Conservation (phyloP, 2,797 vertebrate genomes). For the Tapirus indicus region DNA sequence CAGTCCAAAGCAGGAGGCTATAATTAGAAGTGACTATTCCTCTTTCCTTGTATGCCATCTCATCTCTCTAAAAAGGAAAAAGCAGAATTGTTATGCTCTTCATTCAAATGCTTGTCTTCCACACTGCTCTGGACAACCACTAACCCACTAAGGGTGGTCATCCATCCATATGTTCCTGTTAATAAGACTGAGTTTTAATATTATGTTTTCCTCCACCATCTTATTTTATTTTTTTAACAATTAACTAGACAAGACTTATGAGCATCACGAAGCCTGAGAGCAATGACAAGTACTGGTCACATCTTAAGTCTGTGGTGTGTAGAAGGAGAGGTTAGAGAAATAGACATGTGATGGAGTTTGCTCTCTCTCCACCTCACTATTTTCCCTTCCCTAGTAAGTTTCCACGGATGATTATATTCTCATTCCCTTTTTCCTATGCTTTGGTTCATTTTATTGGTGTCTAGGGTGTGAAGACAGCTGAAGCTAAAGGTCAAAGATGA, state of each 20-base stretch:
- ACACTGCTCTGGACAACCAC: not conserved
- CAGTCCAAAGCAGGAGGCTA: not conserved
- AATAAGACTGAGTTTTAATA: not conserved
- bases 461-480: not conserved
- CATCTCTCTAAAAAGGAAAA: not conserved
- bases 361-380: not conserved
- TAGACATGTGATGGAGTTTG: not conserved
- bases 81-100: not conserved
- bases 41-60: not conserved
- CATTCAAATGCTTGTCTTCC: not conserved
- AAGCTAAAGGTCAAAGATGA: not conserved
- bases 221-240: not conserved
- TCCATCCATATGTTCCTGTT: not conserved
- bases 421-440: not conserved
- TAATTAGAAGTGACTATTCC: not conserved
- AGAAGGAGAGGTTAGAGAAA: not conserved
- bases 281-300: not conserved
- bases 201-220: not conserved
- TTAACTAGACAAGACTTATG: not conserved
- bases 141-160: rapidly evolving
- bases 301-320: not conserved
- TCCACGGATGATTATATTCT: not conserved
- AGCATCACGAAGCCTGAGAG: not conserved
- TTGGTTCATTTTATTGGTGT: not conserved
- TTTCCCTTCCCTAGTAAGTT: not conserved